Evolutionary conservation across 2,888 invertebrate genomes (phyloP), one percentile per base, ranked within the genome.

Genomic region (Drosophila leonis): DNA sequence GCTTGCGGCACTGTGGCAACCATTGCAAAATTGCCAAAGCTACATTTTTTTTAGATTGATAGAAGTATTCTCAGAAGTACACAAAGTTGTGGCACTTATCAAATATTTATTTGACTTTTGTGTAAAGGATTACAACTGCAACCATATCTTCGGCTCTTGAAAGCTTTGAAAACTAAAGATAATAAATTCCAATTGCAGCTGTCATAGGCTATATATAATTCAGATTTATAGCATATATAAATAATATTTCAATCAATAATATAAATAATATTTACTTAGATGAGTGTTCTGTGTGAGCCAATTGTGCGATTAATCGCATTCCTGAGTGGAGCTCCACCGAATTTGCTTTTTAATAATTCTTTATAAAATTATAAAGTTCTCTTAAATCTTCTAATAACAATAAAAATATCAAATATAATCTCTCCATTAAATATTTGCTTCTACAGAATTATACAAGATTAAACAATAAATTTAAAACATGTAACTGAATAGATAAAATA

Each of bases 1-100:
- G 55, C 67, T 48, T n/a, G 29, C 12, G 49, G 44, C 60, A 20
- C 39, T 39, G n/a, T 2, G 49, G n/a, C 49, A 31, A 3, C 31
- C 18, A 13, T 35, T 52, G 51, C 51, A 3, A 15, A 29, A 31
- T 12, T n/a, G 27, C 46, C 1, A 27, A 8, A 18, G n/a, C 18
- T 2, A 7, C 18, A 18, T 6, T 10, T 13, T 1, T 7, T 7
- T 8, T 4, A 13, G 8, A 8, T 13, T 49, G 49, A 18, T 20
- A 2, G 13, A 31, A 49, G 20, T 6, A 24, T 52, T 33, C 51
- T 35, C 2, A 18, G 51, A 31, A 31, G 12, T 7, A 13, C 49
- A 31, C 31, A 6, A 31, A 49, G 13, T 4, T 13, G 1, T 8
- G 18, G 8, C 49, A 49, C 31, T 18, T 18, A 18, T 49, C 48